Evolutionary conservation across 2,113 vertebrate species (phyloP).

Genomic region (Amia ocellicauda): DNA sequence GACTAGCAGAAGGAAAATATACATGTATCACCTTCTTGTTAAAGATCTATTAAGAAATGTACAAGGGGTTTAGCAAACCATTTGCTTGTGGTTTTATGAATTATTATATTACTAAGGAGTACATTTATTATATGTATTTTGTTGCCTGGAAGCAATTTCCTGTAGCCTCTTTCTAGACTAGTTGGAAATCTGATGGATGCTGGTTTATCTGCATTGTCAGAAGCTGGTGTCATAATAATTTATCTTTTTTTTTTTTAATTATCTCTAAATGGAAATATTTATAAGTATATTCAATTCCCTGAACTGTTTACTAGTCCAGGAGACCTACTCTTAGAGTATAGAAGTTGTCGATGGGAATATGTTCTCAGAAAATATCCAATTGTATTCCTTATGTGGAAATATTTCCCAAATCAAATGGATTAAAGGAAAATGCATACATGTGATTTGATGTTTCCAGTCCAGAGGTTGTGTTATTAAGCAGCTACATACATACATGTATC

Average conservation of each 20-base stretch:
- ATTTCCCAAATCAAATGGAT: too few relatives aligned
- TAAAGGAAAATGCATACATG: too few relatives aligned
- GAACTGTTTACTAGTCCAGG: constrained; percentile 46
- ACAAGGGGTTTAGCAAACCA: constrained; percentile 42
- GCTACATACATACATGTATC: too few relatives aligned
- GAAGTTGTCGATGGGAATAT: too few relatives aligned
- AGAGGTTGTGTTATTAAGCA: too few relatives aligned
- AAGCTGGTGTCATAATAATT: constrained; percentile 42
- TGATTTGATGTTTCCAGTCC: too few relatives aligned
- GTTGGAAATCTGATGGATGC: constrained; percentile 57
- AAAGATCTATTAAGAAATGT: constrained; percentile 53
- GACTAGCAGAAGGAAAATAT: constrained; percentile 41
- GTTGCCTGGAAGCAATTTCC: constrained; percentile 55
- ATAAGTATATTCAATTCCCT: constrained; percentile 43
- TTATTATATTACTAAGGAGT: constrained; percentile 63
- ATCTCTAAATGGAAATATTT: constrained; percentile 58
- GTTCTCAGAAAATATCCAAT: too few relatives aligned
- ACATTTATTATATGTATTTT: constrained; percentile 61
- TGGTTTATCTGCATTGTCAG: constrained; percentile 54
- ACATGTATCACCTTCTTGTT: constrained; percentile 34
- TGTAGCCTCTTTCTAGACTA: constrained; percentile 50
- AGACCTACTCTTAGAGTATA: constrained; percentile 28
- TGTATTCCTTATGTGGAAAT: too few relatives aligned
- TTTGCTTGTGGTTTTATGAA: constrained; percentile 58
- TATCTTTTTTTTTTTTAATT: constrained; percentile 53